Evolutionary conservation across 2,888 invertebrate genomes (phyloP), one percentile per base, ranked within the genome.

Genomic region (Gymnosoma rotundatum): DNA sequence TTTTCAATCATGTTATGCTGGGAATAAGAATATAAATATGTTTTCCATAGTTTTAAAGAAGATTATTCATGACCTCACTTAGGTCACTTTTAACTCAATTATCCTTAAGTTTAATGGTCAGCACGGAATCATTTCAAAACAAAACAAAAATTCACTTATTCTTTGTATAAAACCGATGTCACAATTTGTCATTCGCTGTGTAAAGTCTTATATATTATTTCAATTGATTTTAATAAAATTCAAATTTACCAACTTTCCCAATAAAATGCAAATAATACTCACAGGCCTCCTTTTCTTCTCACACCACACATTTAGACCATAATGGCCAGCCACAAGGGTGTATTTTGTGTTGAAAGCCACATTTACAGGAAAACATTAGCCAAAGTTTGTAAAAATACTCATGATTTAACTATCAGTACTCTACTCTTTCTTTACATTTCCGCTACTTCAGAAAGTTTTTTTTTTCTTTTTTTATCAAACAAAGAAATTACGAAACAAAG

Each of bases 311-410:
- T 52, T 58, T 50, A 48, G 73, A 78, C 80, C 83, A 80, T 83
- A 81, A 84, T 84, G 74, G 64, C 79, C 70, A 63, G 81, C 84
- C 84, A 81, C 84, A 84, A 84, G 84, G 84, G 84, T 66, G 78
- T 81, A 78, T 81, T 73, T 84, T 81, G 81, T 66, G 45, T 70
- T 72, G 69, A 78, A 69, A 73, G 78, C 84, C 84, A 84, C 80
- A 84, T 69, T 78, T 69, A 67, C 61, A 52, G 63, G 52, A 74
- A 78, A 36, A 48, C 20, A 61, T 78, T 69, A 60, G 45, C 12
- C 42, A 63, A 76, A 80, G 54, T 81, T 78, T 56, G 42, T 42
- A 12, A 42, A 3, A 42, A 7, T 18, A 64, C 12, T 25, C 64
- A 45, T 52, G 58, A 69, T 70, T 79, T 60, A 72, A 76, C 38